A percentile compares a stretch with the other conserved stretches of the same genome.
phyloP scores from a whole-genome alignment of 2,113 vertebrate genomes.

The Trochalopteron elliotii region DNA sequence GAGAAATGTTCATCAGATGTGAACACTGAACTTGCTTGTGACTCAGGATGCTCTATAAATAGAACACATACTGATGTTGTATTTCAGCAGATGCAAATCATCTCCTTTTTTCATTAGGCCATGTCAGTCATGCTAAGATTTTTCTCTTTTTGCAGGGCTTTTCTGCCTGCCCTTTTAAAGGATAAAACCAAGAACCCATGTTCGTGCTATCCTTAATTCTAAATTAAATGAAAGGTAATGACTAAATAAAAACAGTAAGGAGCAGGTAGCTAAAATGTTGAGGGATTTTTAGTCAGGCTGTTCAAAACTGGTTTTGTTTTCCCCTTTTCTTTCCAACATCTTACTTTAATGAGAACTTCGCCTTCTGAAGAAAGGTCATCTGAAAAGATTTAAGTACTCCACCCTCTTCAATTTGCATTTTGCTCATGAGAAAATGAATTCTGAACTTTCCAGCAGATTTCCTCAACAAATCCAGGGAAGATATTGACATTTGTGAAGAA shows the following conservation, averaged over 20 bases:
- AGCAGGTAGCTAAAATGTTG: not conserved
- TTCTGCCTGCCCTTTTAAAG: not conserved
- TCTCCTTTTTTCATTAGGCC: not conserved
- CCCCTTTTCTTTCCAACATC: not conserved
- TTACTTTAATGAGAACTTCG: not conserved
- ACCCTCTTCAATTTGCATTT: not conserved
- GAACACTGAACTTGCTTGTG: not conserved
- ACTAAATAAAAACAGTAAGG: not conserved
- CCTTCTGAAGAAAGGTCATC: not conserved
- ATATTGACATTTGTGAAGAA: not conserved
- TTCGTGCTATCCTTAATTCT: not conserved
- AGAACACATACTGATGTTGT: not conserved
- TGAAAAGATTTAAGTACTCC: not conserved
- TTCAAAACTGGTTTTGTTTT: not conserved
- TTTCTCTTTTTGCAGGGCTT: not conserved
- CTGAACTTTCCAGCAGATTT: not conserved
- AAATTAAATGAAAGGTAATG: not conserved
- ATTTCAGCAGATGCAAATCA: constrained; percentile 14
- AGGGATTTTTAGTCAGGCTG: not conserved
- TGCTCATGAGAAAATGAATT: not conserved
- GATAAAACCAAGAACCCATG: not conserved
- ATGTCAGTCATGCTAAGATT: not conserved
- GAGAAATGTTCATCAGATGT: not conserved
- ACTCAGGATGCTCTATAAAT: not conserved
- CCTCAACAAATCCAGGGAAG: not conserved